Conservation (phyloP, 2,113 vertebrate genomes). For the Syngnathus scovelli region DNA sequence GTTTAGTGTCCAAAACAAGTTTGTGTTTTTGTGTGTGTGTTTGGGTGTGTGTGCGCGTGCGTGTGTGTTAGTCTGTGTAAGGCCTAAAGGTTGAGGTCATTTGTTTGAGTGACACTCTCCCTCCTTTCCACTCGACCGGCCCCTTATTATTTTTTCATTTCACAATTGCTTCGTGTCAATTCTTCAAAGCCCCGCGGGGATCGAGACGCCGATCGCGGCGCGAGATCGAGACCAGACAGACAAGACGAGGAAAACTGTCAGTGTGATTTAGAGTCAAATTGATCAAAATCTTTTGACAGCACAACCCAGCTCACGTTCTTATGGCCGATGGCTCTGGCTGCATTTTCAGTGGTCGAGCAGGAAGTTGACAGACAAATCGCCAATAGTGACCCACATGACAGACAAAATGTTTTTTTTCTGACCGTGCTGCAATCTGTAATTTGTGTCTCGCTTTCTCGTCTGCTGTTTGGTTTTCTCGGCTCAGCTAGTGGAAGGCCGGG, state of each 20-base stretch:
- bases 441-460: conserved; percentile 20
- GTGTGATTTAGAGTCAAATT: conserved; percentile 33
- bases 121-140: conserved; percentile 17
- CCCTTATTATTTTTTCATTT: conserved; percentile 43
- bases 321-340: conserved; percentile 44
- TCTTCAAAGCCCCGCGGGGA: conserved; percentile 47
- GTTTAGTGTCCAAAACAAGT: conserved; percentile 24
- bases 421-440: conserved; percentile 46
- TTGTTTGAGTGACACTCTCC: conserved; percentile 55
- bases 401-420: conserved; percentile 36
- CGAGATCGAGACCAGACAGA: conserved; percentile 38
- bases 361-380: conserved; percentile 55
- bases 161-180: conserved; percentile 58
- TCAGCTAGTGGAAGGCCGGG: conserved; percentile 24
- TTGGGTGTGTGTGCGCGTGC: conserved; percentile 51
- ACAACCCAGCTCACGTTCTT: conserved; percentile 11
- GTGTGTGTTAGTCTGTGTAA: conserved; percentile 50
- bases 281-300: conserved; percentile 40
- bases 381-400: conserved; percentile 52
- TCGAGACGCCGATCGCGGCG: conserved; percentile 38
- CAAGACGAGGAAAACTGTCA: conserved; percentile 46
- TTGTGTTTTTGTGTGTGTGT: conserved; percentile 34
- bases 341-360: conserved; percentile 47
- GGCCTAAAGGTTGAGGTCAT: conserved; percentile 62
- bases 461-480: conserved; percentile 40